phyloP scores from a whole-genome alignment of 2,888 invertebrate species.

The Aricia artaxerxes region DNA sequence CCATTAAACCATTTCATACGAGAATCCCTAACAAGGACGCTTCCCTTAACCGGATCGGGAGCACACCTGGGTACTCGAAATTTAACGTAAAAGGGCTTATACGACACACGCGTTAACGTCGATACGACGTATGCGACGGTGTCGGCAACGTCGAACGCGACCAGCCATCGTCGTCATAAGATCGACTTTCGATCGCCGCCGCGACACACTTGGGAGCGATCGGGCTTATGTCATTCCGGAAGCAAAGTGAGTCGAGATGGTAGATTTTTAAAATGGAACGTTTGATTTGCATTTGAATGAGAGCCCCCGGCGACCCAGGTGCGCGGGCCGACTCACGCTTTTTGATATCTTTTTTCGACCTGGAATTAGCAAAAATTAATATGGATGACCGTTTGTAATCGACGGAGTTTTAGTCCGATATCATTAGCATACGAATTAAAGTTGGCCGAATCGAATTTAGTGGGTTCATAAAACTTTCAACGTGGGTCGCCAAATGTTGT shows the following conservation, averaged over 20 bases:
- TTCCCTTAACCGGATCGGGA: constrained; percentile 80
- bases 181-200: constrained; percentile 47
- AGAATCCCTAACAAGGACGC: constrained; percentile 79
- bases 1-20: constrained; percentile 79
- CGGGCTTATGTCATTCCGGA: constrained; percentile 78
- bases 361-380: constrained; percentile 53
- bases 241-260: constrained; percentile 76
- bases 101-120: constrained; percentile 55
- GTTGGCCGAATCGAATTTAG: constrained; percentile 39
- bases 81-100: constrained; percentile 77
- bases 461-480: constrained; percentile 42
- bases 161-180: constrained; percentile 41
- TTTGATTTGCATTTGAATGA: constrained; percentile 82
- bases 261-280: constrained; percentile 81
- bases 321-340: constrained; percentile 67
- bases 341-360: constrained; percentile 49
- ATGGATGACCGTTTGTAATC: constrained; percentile 67
- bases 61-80: constrained; percentile 80
- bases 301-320: constrained; percentile 79
- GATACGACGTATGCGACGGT: constrained; percentile 50
- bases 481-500: constrained; percentile 28
- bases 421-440: constrained; percentile 58
- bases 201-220: constrained; percentile 55
- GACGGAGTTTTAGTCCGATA: constrained; percentile 49
- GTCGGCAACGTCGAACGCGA: constrained; percentile 42